Evolutionary conservation across 2,888 invertebrate species (phyloP), one percentile per base, ranked within the genome.

Genomic region (Diaprepes abbreviatus): DNA sequence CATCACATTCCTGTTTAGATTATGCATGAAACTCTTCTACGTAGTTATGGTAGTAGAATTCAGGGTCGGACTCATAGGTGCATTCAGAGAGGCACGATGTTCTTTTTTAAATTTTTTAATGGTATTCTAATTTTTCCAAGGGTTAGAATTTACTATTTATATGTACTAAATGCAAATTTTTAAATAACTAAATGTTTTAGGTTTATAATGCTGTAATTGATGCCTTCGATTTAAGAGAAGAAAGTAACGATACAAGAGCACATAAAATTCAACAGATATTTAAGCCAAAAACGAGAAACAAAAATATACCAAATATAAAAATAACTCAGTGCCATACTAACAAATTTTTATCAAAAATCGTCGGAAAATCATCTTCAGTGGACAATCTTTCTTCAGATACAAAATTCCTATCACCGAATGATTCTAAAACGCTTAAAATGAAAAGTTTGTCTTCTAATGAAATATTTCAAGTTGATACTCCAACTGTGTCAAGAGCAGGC

Each of bases 201-300:
- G 79, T 88, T 62, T 87, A 86, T 79, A 84, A 85, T 74, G 83
- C 86, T 63, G 82, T 88, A 69, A 83, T 84, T 40, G 85, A 85
- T 63, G 84, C 86, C 43, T 88, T 88, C 77, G 83, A 86, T 73
- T 79, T 87, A 73, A 81, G 80, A 74, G 82, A 84, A 69, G 83
- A 85, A 74, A 67, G 80, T 7, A 79, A 80, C 43, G 79, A 82
- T 40, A 71, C 70, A 2, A 76, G 80, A 66, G 74, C 77, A 40
- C 79, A 78, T 14, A 84, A 85, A 82, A 83, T 87, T 73, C 84
- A 87, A 45, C 83, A 85, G 64, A 85, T 85, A 72, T 83, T 87
- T 68, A 87, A 86, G 73, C 83, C 85, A 12, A 79, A 76, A 68
- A 74, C 71, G 3, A 80, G 79, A 71, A 82, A 79, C 24, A 78